Evolutionary conservation across 2,888 invertebrate species (phyloP).

Genomic region (Trachelus tabidus): DNA sequence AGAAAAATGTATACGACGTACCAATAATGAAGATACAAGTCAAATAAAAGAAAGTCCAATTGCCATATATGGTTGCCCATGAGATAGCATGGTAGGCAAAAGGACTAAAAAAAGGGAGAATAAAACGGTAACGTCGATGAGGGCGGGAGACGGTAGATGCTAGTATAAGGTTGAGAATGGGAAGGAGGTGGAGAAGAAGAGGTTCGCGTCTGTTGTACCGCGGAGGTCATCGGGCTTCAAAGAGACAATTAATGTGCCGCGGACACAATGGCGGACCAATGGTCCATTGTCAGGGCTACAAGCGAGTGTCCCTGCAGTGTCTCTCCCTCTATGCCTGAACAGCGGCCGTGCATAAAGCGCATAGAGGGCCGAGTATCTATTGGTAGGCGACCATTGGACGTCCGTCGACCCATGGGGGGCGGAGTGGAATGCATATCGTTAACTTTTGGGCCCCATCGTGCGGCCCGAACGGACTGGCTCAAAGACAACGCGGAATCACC

Average conservation of each 20-base stretch:
- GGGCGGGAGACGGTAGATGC: slow-evolving; percentile 7
- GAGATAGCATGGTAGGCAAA: background rate
- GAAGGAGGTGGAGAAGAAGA: slow-evolving; percentile 25
- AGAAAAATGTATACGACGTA: background rate
- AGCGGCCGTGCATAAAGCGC: slow-evolving; percentile 30
- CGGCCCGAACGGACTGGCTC: slow-evolving; percentile 24
- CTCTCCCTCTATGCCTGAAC: slow-evolving; percentile 28
- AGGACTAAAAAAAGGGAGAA: slow-evolving; percentile 2
- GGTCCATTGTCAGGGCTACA: slow-evolving; percentile 54
- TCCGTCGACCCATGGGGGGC: slow-evolving; percentile 32
- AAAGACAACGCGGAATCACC: slow-evolving; percentile 50
- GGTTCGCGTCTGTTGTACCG: slow-evolving; percentile 32
- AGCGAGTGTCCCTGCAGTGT: slow-evolving; percentile 56
- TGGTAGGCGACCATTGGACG: slow-evolving; percentile 28
- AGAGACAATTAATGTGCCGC: slow-evolving; percentile 61
- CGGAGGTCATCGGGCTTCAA: slow-evolving; percentile 58
- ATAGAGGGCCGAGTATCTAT: slow-evolving; percentile 25
- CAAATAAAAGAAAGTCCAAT: background rate
- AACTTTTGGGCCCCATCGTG: slow-evolving; percentile 29
- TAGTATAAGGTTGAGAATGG: slow-evolving; percentile 10
- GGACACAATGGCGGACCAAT: slow-evolving; percentile 56
- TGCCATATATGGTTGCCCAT: background rate
- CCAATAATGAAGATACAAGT: background rate
- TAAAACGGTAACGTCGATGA: slow-evolving; percentile 13
- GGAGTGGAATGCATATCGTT: slow-evolving; percentile 40